A percentile compares a stretch with the other conserved stretches of the same genome.
phyloP scores from a whole-genome alignment of 2,113 vertebrate genomes.

The Stegostoma tigrinum region DNA sequence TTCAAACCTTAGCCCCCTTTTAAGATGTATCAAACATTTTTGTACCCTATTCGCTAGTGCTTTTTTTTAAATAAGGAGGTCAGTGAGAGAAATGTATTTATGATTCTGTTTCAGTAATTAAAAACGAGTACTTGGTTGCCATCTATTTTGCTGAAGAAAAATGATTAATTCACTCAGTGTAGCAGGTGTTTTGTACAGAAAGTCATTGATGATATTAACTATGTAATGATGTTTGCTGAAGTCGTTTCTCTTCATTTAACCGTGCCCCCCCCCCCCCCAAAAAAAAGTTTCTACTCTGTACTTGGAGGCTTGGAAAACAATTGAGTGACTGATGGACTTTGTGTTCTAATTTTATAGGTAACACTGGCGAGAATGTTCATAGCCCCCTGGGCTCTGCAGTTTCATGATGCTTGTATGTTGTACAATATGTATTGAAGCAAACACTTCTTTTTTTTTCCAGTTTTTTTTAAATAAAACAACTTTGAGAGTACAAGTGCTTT shows the following conservation, averaged over 20 bases:
- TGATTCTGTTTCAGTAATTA: slow-evolving; percentile 25
- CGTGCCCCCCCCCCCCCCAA: no score
- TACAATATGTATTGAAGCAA: slow-evolving; percentile 38
- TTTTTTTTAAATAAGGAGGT: slow-evolving; percentile 15
- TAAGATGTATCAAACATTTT: slow-evolving; percentile 32
- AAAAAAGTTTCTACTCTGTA: background rate
- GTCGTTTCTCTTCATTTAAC: background rate
- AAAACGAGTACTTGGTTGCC: background rate
- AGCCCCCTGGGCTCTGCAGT: background rate
- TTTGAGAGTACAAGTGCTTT: slow-evolving; percentile 22
- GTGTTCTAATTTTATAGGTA: slow-evolving; percentile 14
- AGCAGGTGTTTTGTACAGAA: background rate
- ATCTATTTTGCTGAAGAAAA: slow-evolving; percentile 29
- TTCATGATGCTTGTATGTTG: slow-evolving; percentile 33
- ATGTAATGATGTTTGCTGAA: background rate
- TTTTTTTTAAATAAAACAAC: slow-evolving; percentile 35
- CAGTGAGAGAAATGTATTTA: slow-evolving; percentile 24
- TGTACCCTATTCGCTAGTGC: slow-evolving; percentile 6
- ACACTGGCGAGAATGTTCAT: slow-evolving; percentile 16
- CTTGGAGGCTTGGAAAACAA: background rate
- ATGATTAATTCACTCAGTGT: background rate
- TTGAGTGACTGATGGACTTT: background rate
- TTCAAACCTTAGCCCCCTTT: background rate
- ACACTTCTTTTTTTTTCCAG: slow-evolving; percentile 7
- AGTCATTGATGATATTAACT: slow-evolving; percentile 14